phyloP scores from a whole-genome alignment of 2,113 vertebrate species.

The Montifringilla adamsi region DNA sequence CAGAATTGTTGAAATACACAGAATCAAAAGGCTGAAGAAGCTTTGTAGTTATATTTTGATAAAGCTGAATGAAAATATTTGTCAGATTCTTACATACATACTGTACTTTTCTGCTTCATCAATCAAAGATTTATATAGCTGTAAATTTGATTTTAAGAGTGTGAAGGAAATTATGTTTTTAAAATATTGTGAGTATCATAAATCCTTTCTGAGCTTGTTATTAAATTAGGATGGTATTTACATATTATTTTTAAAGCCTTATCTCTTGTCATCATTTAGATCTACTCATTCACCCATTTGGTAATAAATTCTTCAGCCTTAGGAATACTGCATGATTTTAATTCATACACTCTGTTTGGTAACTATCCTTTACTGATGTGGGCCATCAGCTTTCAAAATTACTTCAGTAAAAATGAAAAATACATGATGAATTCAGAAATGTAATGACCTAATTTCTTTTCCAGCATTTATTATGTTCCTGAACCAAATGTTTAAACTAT shows the following conservation, averaged over 20 bases:
- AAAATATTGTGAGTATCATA: background rate
- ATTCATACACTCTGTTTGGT: background rate
- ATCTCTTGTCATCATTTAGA: background rate
- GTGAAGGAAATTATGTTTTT: background rate
- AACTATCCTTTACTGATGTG: background rate
- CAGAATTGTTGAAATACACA: background rate
- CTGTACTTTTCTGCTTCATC: background rate
- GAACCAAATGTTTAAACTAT: background rate
- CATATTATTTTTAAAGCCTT: background rate
- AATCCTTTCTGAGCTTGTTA: background rate
- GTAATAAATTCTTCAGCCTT: background rate
- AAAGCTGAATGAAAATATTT: background rate
- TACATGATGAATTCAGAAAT: background rate
- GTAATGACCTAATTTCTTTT: background rate
- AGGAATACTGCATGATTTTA: background rate
- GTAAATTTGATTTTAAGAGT: background rate
- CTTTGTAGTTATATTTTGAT: background rate
- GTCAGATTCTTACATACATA: background rate
- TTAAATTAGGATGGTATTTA: background rate
- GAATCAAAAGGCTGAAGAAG: background rate
- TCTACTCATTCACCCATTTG: background rate
- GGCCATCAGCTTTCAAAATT: background rate
- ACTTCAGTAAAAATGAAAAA: background rate
- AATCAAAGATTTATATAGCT: background rate
- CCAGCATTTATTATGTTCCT: background rate